Conservation (phyloP, 2,888 invertebrate species). For the Plagiodera versicolora region DNA sequence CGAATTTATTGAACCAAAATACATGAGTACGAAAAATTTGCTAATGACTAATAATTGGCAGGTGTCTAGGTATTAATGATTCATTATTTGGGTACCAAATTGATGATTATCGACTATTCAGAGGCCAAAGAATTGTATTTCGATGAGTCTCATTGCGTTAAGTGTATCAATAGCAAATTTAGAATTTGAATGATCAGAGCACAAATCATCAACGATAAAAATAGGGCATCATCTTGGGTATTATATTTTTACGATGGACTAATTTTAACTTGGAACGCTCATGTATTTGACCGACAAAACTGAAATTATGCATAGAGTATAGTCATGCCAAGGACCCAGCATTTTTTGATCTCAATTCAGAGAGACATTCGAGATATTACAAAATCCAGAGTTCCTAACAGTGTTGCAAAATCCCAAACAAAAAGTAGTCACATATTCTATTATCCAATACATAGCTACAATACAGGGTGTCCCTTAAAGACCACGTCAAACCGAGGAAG, state of each 20-base stretch:
- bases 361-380: constrained; percentile 21
- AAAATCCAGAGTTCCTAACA: constrained; percentile 17
- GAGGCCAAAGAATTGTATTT: neutral
- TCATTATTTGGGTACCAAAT: neutral
- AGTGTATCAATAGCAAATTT: constrained; percentile 11
- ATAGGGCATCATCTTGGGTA: constrained; percentile 15
- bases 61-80: neutral
- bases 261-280: constrained; percentile 23
- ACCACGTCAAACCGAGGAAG: too few species aligned
- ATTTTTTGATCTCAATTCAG: constrained; percentile 27
- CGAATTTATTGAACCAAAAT: too few species aligned
- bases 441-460: too few species aligned
- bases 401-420: constrained; percentile 2
- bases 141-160: neutral
- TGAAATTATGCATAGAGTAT: constrained; percentile 24
- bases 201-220: constrained; percentile 14
- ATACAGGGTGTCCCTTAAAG: too few species aligned
- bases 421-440: neutral
- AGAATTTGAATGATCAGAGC: constrained; percentile 3
- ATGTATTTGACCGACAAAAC: constrained; percentile 28
- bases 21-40: too few species aligned
- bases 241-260: constrained; percentile 21
- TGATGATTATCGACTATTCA: neutral
- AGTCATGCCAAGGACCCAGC: constrained; percentile 27
- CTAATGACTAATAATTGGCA: too few species aligned